Evolutionary conservation across 2,888 invertebrate genomes (phyloP), one percentile per base, ranked within the genome.

Genomic region (Andrena marginata): DNA sequence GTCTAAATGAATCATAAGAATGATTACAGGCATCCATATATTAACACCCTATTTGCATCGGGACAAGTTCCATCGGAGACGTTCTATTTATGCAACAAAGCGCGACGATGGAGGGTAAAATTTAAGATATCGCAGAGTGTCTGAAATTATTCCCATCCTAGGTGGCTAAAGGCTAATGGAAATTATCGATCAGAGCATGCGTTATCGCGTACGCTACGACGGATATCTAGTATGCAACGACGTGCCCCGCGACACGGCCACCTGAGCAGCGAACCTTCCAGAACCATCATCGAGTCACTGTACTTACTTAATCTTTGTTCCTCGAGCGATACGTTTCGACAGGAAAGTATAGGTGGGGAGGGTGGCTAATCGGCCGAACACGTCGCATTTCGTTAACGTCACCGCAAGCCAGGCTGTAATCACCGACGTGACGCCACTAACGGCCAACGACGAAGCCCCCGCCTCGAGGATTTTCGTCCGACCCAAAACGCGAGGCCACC

Each of bases 251-350:
- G 33, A 51, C 49, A 16, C 62, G 67, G 42, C 16, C 63, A 64
- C 64, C 64, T 64, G 69, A 62, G 54, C 62, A 10, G 33, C 48
- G 42, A 51, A 42, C 54, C 48, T 75, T 69, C 59, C 26, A 64
- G 59, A 69, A 70, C 29, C 64, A 76, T 71, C 67, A 20, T 33
- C 42, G 10, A 13, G 8, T 16, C 65, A 31, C 51, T 6, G 29
- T 31, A 16, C 10, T 31, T 31, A 16, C 10, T 31, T n/a, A 2
- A n/a, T 49, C 48, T 16, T 13, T 62, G 60, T 73, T 70, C n/a
- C 42, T 23, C 20, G 29, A 62, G 26, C 63, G 16, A 31, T 20
- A 7, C 7, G n/a, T 16, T 7, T 54, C 35, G 0, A 35, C 2
- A 20, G 5, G 7, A 51, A 48, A 2, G 33, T n/a, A 20, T 42